Evolutionary conservation across 1,140 invertebrate species (phyloP).

Genomic region (Drosophila pachea): DNA sequence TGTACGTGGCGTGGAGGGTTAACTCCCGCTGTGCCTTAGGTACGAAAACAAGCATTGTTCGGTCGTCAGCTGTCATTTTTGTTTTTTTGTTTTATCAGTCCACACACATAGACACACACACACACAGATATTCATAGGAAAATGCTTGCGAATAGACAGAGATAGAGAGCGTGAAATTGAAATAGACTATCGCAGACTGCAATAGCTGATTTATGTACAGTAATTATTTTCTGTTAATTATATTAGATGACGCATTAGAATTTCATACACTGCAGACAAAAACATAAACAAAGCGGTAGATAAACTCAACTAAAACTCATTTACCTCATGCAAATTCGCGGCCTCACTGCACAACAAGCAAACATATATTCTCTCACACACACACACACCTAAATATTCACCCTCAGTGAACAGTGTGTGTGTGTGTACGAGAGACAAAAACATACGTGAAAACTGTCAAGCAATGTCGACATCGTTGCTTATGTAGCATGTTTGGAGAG

Average conservation of each 20-base stretch:
- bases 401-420: conserved; percentile 8
- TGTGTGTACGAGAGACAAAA: background rate
- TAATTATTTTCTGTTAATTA: conserved; percentile 11
- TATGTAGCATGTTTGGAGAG: conserved; percentile 47
- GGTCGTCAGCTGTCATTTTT: conserved; percentile 41
- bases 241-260: background rate
- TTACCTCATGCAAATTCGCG: background rate
- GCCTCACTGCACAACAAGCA: conserved; percentile 3
- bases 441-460: conserved; percentile 26
- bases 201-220: background rate
- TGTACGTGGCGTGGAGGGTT: conserved; percentile 20
- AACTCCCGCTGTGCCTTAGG: conserved; percentile 33
- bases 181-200: conserved; percentile 15
- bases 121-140: background rate
- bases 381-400: conserved; percentile 22
- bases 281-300: too few species aligned
- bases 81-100: background rate
- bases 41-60: conserved; percentile 32
- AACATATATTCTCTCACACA: conserved; percentile 3
- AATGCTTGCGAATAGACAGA: conserved; percentile 3
- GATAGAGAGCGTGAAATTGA: conserved; percentile 13
- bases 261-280: background rate
- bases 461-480: conserved; percentile 25
- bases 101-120: conserved; percentile 1
- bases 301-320: background rate